Percentiles rank a stretch among this genome's conserved stretches.
Conservation (phyloP, 2,113 vertebrate genomes). For the Myodes glareolus region DNA sequence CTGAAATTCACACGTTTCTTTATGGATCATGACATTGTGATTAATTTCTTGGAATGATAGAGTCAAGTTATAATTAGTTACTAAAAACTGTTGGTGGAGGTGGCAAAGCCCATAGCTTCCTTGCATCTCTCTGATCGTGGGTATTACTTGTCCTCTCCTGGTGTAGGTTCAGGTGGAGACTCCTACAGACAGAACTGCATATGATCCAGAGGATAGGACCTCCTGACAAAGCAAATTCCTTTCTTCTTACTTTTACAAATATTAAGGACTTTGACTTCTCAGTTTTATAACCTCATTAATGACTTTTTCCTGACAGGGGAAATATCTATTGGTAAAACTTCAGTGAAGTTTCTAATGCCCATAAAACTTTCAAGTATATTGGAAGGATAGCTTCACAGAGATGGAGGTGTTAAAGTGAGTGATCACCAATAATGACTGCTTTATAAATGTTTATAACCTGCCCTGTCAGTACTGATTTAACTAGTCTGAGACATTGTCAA, state of each 20-base stretch:
- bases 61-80: conserved; percentile 8
- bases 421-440: background rate
- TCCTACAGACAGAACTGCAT: background rate
- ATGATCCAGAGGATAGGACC: background rate
- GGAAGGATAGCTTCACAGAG: background rate
- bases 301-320: background rate
- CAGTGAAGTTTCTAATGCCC: background rate
- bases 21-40: background rate
- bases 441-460: background rate
- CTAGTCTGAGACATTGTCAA: background rate
- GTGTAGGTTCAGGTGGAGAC: background rate
- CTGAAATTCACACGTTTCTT: background rate
- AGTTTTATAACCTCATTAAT: background rate
- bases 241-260: no score
- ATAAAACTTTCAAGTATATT: background rate
- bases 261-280: background rate
- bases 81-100: background rate
- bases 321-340: background rate
- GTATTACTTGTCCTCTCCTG: background rate
- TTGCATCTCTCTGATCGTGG: background rate
- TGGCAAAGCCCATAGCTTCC: background rate
- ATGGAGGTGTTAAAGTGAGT: background rate
- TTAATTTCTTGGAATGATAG: background rate
- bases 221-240: background rate
- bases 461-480: background rate